Evolutionary conservation across 1,140 invertebrate genomes (phyloP), one percentile per base, ranked within the genome.

Genomic region (Bombus waltoni): DNA sequence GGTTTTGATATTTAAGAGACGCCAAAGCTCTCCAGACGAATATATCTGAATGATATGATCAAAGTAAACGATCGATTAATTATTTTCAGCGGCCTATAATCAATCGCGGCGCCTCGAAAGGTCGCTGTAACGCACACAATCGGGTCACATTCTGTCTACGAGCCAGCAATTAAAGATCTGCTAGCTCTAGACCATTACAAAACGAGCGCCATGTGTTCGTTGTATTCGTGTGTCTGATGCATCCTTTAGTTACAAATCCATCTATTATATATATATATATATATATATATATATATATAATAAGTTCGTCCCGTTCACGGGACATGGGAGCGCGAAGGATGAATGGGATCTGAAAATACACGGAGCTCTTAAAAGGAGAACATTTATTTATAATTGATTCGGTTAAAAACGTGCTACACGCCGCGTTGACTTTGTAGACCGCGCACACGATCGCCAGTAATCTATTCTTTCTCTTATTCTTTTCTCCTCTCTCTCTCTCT

Each of bases 371-470:
- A 32, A 74, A 57, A 84, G 28, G 13, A 42, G 68, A 66, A 57
- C 65, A 32, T 77, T 89, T 86, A 86, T 89, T 86, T 88, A 82
- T 74, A 86, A 78, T 77, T 57, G 68, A 88, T 79, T 75, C 70
- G 59, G 70, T 70, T 79, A 83, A 86, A 74, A 75, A 53, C 44
- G 18, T 78, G 18, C 57, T 6, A 32, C 42, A 8, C 18, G 22
- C 15, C 42, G n/a, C 40, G 6, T 32, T n/a, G n/a, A 32, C 22
- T 57, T 38, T 22, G 75, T 53, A 53, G 47, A 53, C 47, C 18
- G 47, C 40, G 53, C 6, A 59, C 3, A 42, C 40, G 1, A n/a
- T 38, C 70, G 5, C 25, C 5, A n/a, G 25, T 71, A 71, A 71
- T 40, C 38, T 42, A 28, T 71, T 13, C 11, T 3, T 40, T 22